phyloP scores from a whole-genome alignment of 2,888 invertebrate genomes.

The Dermolepida albohirtum region DNA sequence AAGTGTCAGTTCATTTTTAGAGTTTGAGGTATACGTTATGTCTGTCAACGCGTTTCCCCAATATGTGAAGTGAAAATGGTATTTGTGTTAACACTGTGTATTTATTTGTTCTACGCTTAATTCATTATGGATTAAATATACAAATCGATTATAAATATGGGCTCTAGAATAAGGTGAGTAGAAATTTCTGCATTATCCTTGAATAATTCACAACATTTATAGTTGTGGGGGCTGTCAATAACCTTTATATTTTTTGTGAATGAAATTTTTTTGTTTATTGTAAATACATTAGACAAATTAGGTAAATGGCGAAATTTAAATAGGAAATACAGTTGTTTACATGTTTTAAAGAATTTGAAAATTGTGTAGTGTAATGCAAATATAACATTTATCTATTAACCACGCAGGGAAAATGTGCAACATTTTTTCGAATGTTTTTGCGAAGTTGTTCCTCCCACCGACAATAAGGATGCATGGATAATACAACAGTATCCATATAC shows the following conservation, averaged over 20 bases:
- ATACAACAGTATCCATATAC: slow-evolving; percentile 87
- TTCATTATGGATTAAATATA: slow-evolving; percentile 44
- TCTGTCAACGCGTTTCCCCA: slow-evolving; percentile 30
- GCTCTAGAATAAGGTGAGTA: slow-evolving; percentile 67
- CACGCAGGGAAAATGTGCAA: slow-evolving; percentile 80
- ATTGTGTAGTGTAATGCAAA: neutral
- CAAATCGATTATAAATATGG: slow-evolving; percentile 59
- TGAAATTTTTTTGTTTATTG: slow-evolving; percentile 12
- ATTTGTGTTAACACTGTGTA: slow-evolving; percentile 22
- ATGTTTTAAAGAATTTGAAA: neutral
- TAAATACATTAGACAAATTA: neutral
- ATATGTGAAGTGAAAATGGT: slow-evolving; percentile 44
- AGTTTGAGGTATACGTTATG: slow-evolving; percentile 28
- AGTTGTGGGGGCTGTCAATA: slow-evolving; percentile 31
- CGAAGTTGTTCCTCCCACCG: slow-evolving; percentile 79
- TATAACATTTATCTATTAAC: slow-evolving; percentile 13
- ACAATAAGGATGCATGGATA: slow-evolving; percentile 76
- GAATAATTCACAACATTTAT: slow-evolving; percentile 1
- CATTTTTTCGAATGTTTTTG: slow-evolving; percentile 86
- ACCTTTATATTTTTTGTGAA: slow-evolving; percentile 30
- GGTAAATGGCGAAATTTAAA: neutral
- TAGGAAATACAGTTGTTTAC: slow-evolving; percentile 1
- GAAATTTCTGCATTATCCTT: slow-evolving; percentile 4
- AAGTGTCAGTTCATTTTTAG: slow-evolving; percentile 44
- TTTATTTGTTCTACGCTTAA: slow-evolving; percentile 39